Evolutionary conservation across 1,140 invertebrate species (phyloP).

Genomic region (Heliothis subflexa): DNA sequence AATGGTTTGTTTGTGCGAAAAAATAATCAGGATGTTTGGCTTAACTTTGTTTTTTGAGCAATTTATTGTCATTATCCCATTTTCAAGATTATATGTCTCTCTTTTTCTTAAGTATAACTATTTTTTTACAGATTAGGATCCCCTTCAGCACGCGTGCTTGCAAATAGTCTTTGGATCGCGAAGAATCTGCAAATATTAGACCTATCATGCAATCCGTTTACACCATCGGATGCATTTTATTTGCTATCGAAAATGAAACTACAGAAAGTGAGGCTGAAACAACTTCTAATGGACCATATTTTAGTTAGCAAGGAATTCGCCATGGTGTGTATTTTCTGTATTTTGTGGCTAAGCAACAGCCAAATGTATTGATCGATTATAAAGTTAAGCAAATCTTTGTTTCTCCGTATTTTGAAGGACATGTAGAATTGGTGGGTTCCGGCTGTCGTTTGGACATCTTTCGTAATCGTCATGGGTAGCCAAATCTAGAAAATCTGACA

Average conservation of each 20-base stretch:
- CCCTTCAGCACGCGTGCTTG: constrained; percentile 49
- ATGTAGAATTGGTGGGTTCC: too few relatives aligned
- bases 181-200: constrained; percentile 58
- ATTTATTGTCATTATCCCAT: background rate
- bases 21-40: constrained; percentile 3
- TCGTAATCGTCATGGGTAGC: too few relatives aligned
- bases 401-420: too few relatives aligned
- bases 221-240: constrained; percentile 52
- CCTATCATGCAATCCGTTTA: constrained; percentile 64
- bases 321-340: constrained; percentile 50
- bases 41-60: background rate
- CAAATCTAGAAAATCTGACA: too few relatives aligned
- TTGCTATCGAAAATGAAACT: constrained; percentile 57
- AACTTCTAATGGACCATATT: constrained; percentile 62
- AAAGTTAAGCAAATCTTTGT: too few relatives aligned
- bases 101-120: background rate
- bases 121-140: constrained; percentile 40
- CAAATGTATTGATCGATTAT: too few relatives aligned
- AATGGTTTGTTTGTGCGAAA: background rate
- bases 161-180: constrained; percentile 49
- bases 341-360: background rate
- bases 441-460: too few relatives aligned
- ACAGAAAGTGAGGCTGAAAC: constrained; percentile 51
- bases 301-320: constrained; percentile 62
- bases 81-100: background rate